A percentile compares a stretch with the other conserved stretches of the same genome.
phyloP scores from a whole-genome alignment of 2,113 vertebrate species.

The Sciurus niger region DNA sequence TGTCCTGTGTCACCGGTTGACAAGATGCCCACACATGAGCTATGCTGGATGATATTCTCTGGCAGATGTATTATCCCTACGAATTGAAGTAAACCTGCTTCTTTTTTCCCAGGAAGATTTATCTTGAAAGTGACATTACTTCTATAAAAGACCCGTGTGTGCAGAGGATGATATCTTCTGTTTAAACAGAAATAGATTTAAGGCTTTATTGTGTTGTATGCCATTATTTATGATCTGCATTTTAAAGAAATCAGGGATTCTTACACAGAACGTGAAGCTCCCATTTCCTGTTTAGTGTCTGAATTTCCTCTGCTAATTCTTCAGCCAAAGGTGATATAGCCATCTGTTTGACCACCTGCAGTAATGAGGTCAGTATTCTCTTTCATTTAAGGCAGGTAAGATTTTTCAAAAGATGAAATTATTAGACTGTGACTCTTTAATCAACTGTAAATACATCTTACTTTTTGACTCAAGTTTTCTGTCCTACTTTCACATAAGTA shows the following conservation, averaged over 20 bases:
- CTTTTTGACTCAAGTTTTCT: conserved; percentile 46
- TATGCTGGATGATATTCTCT: not conserved
- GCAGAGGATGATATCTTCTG: not conserved
- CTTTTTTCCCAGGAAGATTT: conserved; percentile 39
- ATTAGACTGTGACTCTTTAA: not conserved
- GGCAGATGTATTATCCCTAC: not conserved
- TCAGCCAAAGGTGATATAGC: not conserved
- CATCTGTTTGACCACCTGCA: not conserved
- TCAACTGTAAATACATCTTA: not conserved
- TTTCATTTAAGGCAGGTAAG: not conserved
- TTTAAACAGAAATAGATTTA: conserved; percentile 47
- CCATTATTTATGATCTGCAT: not conserved
- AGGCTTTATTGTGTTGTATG: not conserved
- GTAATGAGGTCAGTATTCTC: not conserved
- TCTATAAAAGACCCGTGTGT: not conserved
- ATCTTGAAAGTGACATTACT: conserved; percentile 40
- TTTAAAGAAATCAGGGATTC: not conserved
- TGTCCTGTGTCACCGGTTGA: not conserved
- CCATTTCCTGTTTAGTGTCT: not conserved
- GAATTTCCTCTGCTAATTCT: conserved; percentile 28
- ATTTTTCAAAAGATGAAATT: not conserved
- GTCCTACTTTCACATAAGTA: not conserved
- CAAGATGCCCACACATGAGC: not conserved
- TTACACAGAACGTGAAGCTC: not conserved
- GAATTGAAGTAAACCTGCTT: conserved; percentile 1